Conservation (phyloP, 2,113 vertebrate genomes). For the Aviceda subcristata region DNA sequence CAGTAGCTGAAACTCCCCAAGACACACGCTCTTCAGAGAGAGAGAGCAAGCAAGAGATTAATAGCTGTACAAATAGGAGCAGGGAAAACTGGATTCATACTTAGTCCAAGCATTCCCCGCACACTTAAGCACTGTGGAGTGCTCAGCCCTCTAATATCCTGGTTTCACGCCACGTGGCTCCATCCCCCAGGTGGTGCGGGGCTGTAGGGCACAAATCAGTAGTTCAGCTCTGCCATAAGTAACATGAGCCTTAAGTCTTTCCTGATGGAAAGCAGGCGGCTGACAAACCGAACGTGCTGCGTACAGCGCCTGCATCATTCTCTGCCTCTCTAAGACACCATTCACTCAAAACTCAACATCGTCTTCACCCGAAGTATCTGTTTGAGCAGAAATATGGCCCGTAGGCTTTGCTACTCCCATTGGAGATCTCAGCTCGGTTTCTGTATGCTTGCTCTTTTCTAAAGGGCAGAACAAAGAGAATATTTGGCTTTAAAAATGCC, state of each 20-base stretch:
- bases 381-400: not conserved
- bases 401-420: not conserved
- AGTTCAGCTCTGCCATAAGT: not conserved
- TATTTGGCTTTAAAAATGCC: not conserved
- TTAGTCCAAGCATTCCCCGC: not conserved
- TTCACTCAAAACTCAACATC: not conserved
- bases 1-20: not conserved
- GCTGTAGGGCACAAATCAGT: not conserved
- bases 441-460: not conserved
- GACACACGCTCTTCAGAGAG: not conserved
- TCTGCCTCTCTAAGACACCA: not conserved
- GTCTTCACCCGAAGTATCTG: not conserved
- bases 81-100: not conserved
- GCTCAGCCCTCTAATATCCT: not conserved
- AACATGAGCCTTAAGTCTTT: not conserved
- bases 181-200: not conserved
- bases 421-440: not conserved
- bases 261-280: not conserved
- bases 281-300: accelerated
- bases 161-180: not conserved
- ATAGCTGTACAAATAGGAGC: not conserved
- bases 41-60: not conserved
- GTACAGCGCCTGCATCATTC: not conserved
- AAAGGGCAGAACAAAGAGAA: conserved; percentile 2
- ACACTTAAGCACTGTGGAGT: not conserved